phyloP scores from a whole-genome alignment of 1,140 invertebrate genomes.

The Neodiprion lecontei region DNA sequence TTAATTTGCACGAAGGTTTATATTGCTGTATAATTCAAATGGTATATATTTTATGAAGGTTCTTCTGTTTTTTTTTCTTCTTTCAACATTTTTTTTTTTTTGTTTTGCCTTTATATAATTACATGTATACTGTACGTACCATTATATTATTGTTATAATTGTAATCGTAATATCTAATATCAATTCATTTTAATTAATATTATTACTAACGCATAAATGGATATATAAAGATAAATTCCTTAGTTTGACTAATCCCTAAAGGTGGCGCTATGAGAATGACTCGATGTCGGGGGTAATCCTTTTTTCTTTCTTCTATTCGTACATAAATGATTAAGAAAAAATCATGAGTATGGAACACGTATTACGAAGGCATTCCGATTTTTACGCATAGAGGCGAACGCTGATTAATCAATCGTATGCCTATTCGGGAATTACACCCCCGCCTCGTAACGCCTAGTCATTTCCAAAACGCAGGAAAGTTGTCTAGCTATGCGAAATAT shows the following conservation, averaged over 20 bases:
- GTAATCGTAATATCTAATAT: constrained; percentile 26
- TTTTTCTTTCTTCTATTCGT: constrained; percentile 18
- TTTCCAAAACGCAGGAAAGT: constrained; percentile 7
- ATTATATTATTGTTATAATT: constrained; percentile 32
- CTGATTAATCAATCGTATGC: too few relatives aligned
- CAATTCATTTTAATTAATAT: not conserved
- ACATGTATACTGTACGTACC: constrained; percentile 35
- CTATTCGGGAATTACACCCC: not conserved
- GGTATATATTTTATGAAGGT: not conserved
- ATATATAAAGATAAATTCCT: constrained; percentile 44
- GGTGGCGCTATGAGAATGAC: constrained; percentile 13
- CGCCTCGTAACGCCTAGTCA: not conserved
- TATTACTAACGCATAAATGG: constrained; percentile 29
- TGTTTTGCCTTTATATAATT: constrained; percentile 27
- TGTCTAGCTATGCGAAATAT: constrained; percentile 17
- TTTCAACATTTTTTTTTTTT: not conserved
- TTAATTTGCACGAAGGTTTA: too few relatives aligned
- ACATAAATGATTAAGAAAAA: too few relatives aligned
- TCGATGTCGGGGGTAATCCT: constrained; percentile 26
- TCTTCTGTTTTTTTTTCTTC: not conserved
- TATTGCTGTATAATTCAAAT: not conserved
- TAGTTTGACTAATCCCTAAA: constrained; percentile 37
- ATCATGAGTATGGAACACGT: too few relatives aligned
- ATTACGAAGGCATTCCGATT: too few relatives aligned
- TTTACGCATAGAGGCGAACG: too few relatives aligned